Base-by-base conservation (phyloP, 2,888 invertebrate species). In the Pherbina coryleti region DNA sequence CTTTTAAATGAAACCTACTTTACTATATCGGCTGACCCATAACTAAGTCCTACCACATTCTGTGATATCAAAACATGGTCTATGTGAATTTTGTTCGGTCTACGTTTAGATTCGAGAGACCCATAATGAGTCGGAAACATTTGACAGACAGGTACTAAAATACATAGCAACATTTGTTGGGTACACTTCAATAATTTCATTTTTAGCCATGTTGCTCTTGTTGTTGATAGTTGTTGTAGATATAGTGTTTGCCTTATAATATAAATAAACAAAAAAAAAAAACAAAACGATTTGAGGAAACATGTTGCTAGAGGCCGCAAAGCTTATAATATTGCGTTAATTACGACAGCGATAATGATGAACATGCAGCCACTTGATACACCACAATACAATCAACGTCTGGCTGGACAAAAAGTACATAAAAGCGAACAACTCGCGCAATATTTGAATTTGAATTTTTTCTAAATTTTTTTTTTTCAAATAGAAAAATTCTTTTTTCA, bases 251-350 rank as follows among this genome's bases (percentile, higher is more conserved):
- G 19, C 37, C 37, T 44, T 19, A 22, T 44, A 19, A 25, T 34
- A 34, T 37, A 9, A 67, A 37, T 34, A 1, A 67, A 44, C 3
- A 57, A 22, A 19, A 55, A 55, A 55, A 55, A 55, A 9, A 55
- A 14, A 25, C 5, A 25, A 22, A 62, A 5, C 9, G n/a, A n/a
- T 19, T 19, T 28, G 28, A 17, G 53, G 53, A 70, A 25, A 70
- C 53, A 70, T 53, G 53, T 25, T 31, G 53, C 64, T 53, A 22
- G 44, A 44, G 62, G 71, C 76, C 19, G 14, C 62, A 62, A 19
- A 70, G 76, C 69, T 70, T 69, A 76, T 76, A 76, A 69, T 76
- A 76, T 69, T 76, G 76, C 57, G 60, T 69, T 60, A 34, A 75
- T 57, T 25, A 28, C 19, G 22, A 49, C 25, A 17, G 37, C 37